These are phyloP conservation scores for Drosophila tropicalis DNA, from an alignment of 1,140 invertebrate genomes.

Conservation along the genomic window DNA sequence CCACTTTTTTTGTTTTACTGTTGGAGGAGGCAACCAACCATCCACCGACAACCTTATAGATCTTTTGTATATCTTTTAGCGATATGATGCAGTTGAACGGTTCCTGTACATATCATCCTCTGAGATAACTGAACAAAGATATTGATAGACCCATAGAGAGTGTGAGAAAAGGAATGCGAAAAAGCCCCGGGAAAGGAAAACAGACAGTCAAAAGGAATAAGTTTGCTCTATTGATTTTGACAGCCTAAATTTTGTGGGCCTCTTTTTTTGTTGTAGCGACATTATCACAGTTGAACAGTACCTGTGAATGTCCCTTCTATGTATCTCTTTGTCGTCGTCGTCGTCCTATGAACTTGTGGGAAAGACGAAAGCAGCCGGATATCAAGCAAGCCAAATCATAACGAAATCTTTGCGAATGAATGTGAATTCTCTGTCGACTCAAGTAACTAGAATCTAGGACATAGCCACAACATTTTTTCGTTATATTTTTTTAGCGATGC, in stretches of 20 bases:
- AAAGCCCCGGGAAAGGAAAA: background rate
- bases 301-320: slow-evolving; percentile 56
- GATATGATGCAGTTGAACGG: slow-evolving; percentile 50
- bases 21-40: background rate
- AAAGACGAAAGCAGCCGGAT: background rate
- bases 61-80: slow-evolving; percentile 42
- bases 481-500: slow-evolving; percentile 72
- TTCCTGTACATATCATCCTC: slow-evolving; percentile 38
- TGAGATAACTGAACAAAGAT: slow-evolving; percentile 10
- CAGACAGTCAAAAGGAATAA: slow-evolving; percentile 32
- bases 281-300: slow-evolving; percentile 68
- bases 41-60: background rate
- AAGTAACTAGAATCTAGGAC: slow-evolving; percentile 39
- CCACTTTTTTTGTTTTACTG: background rate
- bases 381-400: slow-evolving; percentile 10
- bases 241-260: slow-evolving; percentile 43
- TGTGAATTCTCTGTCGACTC: slow-evolving; percentile 26
- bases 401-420: slow-evolving; percentile 6
- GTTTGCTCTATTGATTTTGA: slow-evolving; percentile 44
- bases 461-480: slow-evolving; percentile 53
- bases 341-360: background rate
- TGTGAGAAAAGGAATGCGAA: background rate
- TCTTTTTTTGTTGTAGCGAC: slow-evolving; percentile 66
- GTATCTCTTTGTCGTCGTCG: slow-evolving; percentile 16
- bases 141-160: slow-evolving; percentile 21